Evolutionary conservation across 2,888 invertebrate species (phyloP).

Genomic region (Carabus problematicus): DNA sequence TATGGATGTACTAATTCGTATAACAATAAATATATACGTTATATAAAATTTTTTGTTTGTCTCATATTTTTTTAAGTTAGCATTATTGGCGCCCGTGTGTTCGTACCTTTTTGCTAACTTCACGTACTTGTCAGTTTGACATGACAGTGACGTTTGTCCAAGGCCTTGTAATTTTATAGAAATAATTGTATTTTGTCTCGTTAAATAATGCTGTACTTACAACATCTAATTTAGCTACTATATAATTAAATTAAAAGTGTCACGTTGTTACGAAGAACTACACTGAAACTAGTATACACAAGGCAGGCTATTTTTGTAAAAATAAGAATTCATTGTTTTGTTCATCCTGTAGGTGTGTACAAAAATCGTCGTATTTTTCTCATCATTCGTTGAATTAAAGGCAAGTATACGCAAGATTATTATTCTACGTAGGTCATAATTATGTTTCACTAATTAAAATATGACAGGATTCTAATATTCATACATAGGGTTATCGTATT

Average conservation of each 20-base stretch:
- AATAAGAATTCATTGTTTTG: no score
- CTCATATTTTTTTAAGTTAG: not conserved
- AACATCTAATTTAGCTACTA: constrained; percentile 27
- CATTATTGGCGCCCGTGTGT: not conserved
- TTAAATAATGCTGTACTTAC: constrained; percentile 28
- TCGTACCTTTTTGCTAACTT: not conserved
- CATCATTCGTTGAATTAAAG: no score
- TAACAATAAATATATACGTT: not conserved
- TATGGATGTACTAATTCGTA: not conserved
- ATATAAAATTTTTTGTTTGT: constrained; percentile 2
- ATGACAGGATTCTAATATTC: no score
- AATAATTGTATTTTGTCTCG: constrained; percentile 25
- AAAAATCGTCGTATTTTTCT: no score
- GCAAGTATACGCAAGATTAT: no score
- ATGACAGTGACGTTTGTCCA: constrained; percentile 39
- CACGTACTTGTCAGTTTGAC: constrained; percentile 14
- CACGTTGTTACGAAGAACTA: no score
- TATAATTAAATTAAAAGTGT: constrained; percentile 34
- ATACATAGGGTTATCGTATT: not conserved
- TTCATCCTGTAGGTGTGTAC: no score
- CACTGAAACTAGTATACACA: no score
- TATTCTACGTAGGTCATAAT: no score
- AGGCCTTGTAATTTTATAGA: constrained; percentile 31
- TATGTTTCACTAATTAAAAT: no score
- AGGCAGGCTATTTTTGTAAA: no score